Evolutionary conservation across 2,888 invertebrate genomes (phyloP).

Genomic region (Acanthosepion pharaonis): DNA sequence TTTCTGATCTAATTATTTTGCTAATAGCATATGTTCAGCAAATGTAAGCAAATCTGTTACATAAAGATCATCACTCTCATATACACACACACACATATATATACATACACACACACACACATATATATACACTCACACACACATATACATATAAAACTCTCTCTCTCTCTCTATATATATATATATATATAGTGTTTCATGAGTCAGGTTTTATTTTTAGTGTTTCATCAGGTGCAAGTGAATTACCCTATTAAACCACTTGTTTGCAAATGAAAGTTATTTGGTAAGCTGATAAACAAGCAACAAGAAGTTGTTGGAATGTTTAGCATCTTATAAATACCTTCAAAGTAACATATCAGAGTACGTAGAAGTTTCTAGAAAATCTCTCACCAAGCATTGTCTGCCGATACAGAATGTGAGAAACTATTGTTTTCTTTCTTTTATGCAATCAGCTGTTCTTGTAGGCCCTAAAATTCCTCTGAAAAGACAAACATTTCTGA

Average conservation of each 20-base stretch:
- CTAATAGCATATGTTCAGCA: no score
- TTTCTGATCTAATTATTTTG: no score
- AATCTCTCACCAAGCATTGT: not conserved
- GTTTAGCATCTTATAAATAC: not conserved
- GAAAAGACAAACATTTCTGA: no score
- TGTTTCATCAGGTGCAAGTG: not conserved
- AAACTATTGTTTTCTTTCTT: not conserved
- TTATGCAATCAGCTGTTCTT: not conserved
- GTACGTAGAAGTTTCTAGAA: not conserved
- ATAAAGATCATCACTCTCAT: no score
- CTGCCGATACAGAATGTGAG: not conserved
- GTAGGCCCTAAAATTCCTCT: not conserved
- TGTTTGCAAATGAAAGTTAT: not conserved
- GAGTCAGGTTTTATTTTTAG: not conserved
- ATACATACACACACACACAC: no score
- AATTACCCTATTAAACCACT: not conserved
- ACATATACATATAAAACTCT: no score
- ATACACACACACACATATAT: no score
- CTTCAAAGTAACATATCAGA: not conserved
- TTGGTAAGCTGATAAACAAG: not conserved
- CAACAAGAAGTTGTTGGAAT: not conserved
- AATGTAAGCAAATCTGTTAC: no score
- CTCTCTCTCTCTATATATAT: no score
- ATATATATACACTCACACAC: no score
- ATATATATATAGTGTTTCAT: not conserved